These are phyloP conservation scores for Gobius niger DNA, from an alignment of 2,113 vertebrate species.

Conservation along the genomic window DNA sequence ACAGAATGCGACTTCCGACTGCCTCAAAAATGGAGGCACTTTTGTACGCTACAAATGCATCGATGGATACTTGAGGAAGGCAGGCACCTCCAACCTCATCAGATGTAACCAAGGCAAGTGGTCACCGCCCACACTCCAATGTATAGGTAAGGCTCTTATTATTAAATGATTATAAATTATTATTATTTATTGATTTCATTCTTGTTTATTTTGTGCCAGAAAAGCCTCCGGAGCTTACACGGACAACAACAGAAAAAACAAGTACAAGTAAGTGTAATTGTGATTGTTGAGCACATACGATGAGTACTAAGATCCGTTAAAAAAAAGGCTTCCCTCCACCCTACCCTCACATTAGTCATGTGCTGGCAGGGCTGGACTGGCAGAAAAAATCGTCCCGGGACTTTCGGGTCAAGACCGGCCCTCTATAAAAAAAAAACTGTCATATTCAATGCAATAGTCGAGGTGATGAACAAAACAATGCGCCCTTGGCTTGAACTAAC, in stretches of 20 bases:
- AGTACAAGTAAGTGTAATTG: neutral
- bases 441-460: too few species aligned
- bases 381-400: too few species aligned
- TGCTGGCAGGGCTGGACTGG: too few species aligned
- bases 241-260: neutral
- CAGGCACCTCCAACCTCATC: slow-evolving; percentile 67
- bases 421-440: too few species aligned
- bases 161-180: neutral
- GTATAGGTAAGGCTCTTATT: slow-evolving; percentile 60
- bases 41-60: slow-evolving; percentile 62
- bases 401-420: too few species aligned
- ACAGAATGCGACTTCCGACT: accelerated
- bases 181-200: neutral
- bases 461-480: too few species aligned
- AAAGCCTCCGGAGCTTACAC: neutral
- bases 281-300: too few species aligned
- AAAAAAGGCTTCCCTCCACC: too few species aligned
- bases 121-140: accelerated
- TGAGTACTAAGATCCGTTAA: too few species aligned
- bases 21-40: accelerated
- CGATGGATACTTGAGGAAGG: slow-evolving; percentile 48
- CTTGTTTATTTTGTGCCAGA: neutral
- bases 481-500: too few species aligned
- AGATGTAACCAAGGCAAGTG: slow-evolving; percentile 28
- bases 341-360: too few species aligned